Evolutionary conservation across 2,888 invertebrate species (phyloP).

Genomic region (Gari tellinella): DNA sequence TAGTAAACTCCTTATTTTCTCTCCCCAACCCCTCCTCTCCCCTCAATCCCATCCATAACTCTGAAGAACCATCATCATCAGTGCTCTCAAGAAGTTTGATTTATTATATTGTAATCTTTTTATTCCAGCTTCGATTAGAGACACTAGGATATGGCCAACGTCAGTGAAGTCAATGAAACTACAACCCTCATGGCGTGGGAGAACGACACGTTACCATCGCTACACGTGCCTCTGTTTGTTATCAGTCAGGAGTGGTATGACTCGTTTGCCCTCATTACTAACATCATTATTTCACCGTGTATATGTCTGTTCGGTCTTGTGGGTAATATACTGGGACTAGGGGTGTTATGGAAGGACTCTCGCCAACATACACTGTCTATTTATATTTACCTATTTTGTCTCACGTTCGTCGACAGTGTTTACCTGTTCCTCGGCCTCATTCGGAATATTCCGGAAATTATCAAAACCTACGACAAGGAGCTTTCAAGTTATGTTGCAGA

Average conservation of each 20-base stretch:
- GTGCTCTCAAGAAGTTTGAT: no score
- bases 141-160: no score
- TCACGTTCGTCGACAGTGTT: conserved; percentile 37
- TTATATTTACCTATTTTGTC: conserved; percentile 34
- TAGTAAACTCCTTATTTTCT: no score
- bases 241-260: conserved; percentile 41
- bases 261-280: conserved; percentile 27
- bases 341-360: conserved; percentile 39
- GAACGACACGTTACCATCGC: no score
- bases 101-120: no score
- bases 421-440: conserved; percentile 38
- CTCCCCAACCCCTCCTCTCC: no score
- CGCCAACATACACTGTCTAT: conserved; percentile 38
- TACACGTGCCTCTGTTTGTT: no score
- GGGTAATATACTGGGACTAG: conserved; percentile 37
- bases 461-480: conserved; percentile 18
- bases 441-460: conserved; percentile 31
- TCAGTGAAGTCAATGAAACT: no score
- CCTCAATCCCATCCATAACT: no score
- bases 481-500: conserved; percentile 36
- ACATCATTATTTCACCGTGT: conserved; percentile 28
- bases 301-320: conserved; percentile 41
- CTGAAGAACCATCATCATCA: no score
- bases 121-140: no score
- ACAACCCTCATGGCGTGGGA: no score